Percentiles rank a stretch among this genome's conserved stretches.
Conservation (phyloP, 1,140 invertebrate genomes). For the Megathymus violae region DNA sequence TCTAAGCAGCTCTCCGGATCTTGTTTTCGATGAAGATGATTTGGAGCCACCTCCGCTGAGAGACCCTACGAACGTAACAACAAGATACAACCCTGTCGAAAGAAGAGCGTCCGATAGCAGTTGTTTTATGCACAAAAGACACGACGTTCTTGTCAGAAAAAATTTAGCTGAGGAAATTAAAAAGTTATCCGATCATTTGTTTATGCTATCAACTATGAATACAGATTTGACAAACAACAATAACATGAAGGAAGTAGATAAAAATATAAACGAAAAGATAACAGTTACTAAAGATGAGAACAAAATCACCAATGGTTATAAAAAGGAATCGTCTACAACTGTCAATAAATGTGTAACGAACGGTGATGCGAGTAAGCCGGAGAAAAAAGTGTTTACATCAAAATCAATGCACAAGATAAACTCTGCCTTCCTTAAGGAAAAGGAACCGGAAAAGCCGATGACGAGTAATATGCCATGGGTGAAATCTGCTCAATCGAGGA, state of each 20-base stretch:
- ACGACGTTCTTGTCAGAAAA: constrained; percentile 85
- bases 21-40: constrained; percentile 76
- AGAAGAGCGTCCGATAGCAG: constrained; percentile 90
- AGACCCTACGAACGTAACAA: constrained; percentile 55
- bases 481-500: constrained; percentile 62
- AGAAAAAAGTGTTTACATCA: constrained; percentile 65
- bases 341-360: constrained; percentile 63
- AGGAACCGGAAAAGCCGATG: constrained; percentile 66
- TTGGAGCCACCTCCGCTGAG: constrained; percentile 64
- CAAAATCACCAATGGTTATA: constrained; percentile 68
- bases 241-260: constrained; percentile 67
- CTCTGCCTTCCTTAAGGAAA: constrained; percentile 68
- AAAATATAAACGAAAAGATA: constrained; percentile 69
- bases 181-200: constrained; percentile 90
- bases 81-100: constrained; percentile 83
- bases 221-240: constrained; percentile 85
- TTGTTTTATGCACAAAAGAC: constrained; percentile 84
- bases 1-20: constrained; percentile 85
- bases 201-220: constrained; percentile 88
- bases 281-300: constrained; percentile 54
- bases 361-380: constrained; percentile 64
- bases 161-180: constrained; percentile 92
- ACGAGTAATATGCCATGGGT: constrained; percentile 84
- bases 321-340: constrained; percentile 61
- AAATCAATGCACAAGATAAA: constrained; percentile 69